Evolutionary conservation across 2,113 vertebrate species (phyloP).

Genomic region (Oryzias celebensis): DNA sequence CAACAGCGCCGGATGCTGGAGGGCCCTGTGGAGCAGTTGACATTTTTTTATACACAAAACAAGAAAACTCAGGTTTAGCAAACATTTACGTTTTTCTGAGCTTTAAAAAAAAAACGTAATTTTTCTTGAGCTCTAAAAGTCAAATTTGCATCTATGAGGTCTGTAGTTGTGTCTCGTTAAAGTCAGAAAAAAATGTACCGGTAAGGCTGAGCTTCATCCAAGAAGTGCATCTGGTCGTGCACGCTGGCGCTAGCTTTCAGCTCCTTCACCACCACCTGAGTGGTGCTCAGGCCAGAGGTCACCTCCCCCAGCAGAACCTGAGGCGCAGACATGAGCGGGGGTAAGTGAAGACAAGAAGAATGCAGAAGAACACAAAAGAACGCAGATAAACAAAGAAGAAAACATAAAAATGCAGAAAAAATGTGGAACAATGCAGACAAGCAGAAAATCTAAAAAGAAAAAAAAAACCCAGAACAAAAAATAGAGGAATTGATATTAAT

Average conservation of each 20-base stretch:
- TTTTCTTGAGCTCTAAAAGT: neutral
- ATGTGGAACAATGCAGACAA: constrained; percentile 3
- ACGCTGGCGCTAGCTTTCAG: constrained; percentile 86
- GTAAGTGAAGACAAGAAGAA: constrained; percentile 1
- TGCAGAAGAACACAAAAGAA: constrained; percentile 13
- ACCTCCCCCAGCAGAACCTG: constrained; percentile 95
- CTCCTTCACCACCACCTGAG: constrained; percentile 94
- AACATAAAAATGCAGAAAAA: constrained; percentile 1
- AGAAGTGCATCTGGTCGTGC: constrained; percentile 91
- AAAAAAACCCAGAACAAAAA: no score
- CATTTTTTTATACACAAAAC: neutral
- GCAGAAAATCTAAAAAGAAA: no score
- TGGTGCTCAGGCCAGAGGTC: constrained; percentile 81
- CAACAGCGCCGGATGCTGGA: constrained; percentile 91
- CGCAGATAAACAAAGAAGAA: neutral
- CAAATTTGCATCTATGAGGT: neutral
- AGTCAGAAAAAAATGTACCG: constrained; percentile 70
- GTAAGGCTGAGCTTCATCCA: constrained; percentile 90
- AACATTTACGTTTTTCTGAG: no score
- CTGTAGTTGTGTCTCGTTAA: neutral
- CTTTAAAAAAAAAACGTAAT: no score
- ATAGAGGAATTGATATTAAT: constrained; percentile 1
- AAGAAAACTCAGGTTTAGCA: neutral
- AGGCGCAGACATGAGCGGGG: neutral
- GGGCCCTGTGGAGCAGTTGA: constrained; percentile 68